phyloP scores from a whole-genome alignment of 2,888 invertebrate species.

The Poecilus cupreus region DNA sequence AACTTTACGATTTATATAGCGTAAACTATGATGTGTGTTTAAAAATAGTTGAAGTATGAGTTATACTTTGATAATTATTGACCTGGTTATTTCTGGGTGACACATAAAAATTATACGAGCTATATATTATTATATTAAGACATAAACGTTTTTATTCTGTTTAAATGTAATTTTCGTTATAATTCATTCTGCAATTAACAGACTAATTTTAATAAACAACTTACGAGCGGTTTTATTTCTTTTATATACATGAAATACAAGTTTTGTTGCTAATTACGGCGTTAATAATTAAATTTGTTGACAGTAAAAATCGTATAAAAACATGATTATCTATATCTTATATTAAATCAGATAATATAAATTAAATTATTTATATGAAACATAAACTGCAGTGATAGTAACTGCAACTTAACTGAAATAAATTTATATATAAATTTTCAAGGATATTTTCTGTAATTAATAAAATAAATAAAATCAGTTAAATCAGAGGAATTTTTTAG shows the following conservation, averaged over 20 bases:
- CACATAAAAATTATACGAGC: conserved; percentile 32
- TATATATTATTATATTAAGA: conserved; percentile 21
- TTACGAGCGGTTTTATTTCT: background rate
- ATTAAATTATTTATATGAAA: no score
- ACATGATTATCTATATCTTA: no score
- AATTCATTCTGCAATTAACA: conserved; percentile 24
- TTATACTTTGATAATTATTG: background rate
- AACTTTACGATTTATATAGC: background rate
- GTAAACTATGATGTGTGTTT: background rate
- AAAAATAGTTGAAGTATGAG: background rate
- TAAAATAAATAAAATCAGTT: no score
- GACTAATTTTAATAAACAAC: conserved; percentile 18
- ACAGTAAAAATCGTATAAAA: conserved; percentile 6
- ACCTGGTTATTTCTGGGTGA: background rate
- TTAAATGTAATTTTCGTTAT: background rate
- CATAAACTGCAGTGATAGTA: no score
- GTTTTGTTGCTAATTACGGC: background rate
- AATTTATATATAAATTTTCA: background rate
- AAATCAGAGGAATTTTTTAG: no score
- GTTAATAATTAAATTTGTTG: conserved; percentile 18
- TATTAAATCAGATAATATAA: background rate
- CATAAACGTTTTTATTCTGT: background rate
- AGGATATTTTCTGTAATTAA: background rate
- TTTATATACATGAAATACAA: background rate
- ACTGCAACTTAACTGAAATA: background rate